These are phyloP conservation scores for Cephalotes varians DNA, from an alignment of 2,888 invertebrate species.

Conservation along the genomic window DNA sequence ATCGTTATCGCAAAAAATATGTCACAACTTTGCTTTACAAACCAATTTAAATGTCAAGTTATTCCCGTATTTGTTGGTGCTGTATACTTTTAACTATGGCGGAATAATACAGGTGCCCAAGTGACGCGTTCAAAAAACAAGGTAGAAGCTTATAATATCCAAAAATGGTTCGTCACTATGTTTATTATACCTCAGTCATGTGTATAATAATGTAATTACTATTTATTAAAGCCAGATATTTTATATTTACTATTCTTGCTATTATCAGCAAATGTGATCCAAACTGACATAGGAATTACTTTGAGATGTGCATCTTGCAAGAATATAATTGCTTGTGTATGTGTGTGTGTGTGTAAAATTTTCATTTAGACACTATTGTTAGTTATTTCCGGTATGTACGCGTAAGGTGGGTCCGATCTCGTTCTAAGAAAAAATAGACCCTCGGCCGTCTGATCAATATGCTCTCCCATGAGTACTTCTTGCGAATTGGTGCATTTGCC, in stretches of 20 bases:
- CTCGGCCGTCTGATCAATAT: slow-evolving; percentile 77
- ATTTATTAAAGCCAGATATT: slow-evolving; percentile 77
- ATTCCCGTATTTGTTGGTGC: slow-evolving; percentile 68
- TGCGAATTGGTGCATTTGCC: slow-evolving; percentile 77
- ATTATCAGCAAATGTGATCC: neutral
- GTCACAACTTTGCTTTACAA: slow-evolving; percentile 99
- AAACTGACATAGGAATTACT: neutral
- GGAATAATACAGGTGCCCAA: slow-evolving; percentile 33
- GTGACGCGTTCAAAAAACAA: slow-evolving; percentile 56
- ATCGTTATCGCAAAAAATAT: slow-evolving; percentile 99
- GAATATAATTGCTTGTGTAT: neutral
- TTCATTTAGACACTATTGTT: slow-evolving; percentile 68
- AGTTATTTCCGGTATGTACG: slow-evolving; percentile 65
- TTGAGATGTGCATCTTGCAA: neutral
- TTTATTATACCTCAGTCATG: slow-evolving; percentile 66
- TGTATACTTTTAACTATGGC: slow-evolving; percentile 58
- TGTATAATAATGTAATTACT: slow-evolving; percentile 79
- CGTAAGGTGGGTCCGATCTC: slow-evolving; percentile 80
- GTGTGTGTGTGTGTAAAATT: too few relatives aligned
- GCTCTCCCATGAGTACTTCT: slow-evolving; percentile 81
- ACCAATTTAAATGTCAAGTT: slow-evolving; percentile 91
- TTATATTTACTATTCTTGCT: slow-evolving; percentile 63
- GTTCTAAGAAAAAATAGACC: slow-evolving; percentile 83
- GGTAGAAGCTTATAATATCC: slow-evolving; percentile 48
- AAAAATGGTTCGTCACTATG: slow-evolving; percentile 8